Evolutionary conservation across 2,888 invertebrate species (phyloP).

Genomic region (Chrysolina haemoptera): DNA sequence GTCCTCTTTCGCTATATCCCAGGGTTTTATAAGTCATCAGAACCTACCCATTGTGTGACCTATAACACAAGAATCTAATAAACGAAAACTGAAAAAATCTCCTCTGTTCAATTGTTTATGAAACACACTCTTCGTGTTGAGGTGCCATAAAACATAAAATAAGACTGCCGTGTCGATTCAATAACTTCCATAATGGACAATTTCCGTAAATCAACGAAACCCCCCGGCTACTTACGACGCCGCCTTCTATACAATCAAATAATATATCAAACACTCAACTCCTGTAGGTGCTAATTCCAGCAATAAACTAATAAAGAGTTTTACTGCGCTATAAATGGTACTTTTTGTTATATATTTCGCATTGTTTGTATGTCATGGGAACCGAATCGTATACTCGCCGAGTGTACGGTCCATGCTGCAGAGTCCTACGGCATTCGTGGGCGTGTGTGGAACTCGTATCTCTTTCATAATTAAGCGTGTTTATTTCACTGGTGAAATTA

Average conservation of each 20-base stretch:
- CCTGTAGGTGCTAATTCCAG: constrained; percentile 22
- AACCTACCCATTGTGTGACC: too few relatives aligned
- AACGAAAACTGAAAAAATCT: too few relatives aligned
- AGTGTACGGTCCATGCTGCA: background rate
- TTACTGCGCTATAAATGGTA: constrained; percentile 6
- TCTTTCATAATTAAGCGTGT: constrained; percentile 15
- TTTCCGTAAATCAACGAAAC: constrained; percentile 1
- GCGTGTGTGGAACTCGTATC: constrained; percentile 12
- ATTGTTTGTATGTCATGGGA: constrained; percentile 31
- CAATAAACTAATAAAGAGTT: constrained; percentile 20
- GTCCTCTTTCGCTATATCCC: too few relatives aligned
- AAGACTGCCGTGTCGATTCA: background rate
- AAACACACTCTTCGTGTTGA: too few relatives aligned
- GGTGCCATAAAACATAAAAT: too few relatives aligned
- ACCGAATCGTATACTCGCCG: constrained; percentile 9
- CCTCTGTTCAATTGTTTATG: too few relatives aligned
- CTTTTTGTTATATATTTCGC: constrained; percentile 25
- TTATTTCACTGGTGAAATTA: background rate
- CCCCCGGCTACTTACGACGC: background rate
- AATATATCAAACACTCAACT: constrained; percentile 11
- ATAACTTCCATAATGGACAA: background rate
- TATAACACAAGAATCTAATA: too few relatives aligned
- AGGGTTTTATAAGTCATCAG: too few relatives aligned
- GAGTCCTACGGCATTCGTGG: constrained; percentile 3
- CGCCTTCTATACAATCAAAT: constrained; percentile 6